These are phyloP conservation scores for Dasyornis broadbenti DNA, from an alignment of 2,113 vertebrate genomes.

Conservation along the genomic window DNA sequence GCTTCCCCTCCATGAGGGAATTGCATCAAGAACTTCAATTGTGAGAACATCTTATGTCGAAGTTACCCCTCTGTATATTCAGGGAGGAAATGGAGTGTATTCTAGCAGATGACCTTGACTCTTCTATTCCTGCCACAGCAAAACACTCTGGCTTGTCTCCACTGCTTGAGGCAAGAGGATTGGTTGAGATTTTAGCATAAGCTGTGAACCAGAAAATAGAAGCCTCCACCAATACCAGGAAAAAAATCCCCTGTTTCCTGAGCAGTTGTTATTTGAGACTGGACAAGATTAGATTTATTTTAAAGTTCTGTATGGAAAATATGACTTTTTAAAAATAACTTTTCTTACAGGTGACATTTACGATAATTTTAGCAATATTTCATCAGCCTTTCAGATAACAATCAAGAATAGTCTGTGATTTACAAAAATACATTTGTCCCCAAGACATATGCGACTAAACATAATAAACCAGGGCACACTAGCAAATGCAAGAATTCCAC, in stretches of 20 bases:
- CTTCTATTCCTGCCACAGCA: background rate
- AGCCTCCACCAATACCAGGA: background rate
- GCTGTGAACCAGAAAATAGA: background rate
- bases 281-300: background rate
- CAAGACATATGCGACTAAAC: background rate
- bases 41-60: background rate
- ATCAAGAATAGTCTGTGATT: background rate
- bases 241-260: background rate
- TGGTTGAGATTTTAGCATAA: background rate
- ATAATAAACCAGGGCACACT: background rate
- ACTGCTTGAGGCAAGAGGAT: background rate
- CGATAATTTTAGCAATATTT: background rate
- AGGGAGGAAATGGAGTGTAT: background rate
- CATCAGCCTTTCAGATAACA: background rate
- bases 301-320: background rate
- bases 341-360: background rate
- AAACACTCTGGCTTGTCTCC: background rate
- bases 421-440: background rate
- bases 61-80: background rate
- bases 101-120: constrained; percentile 24
- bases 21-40: background rate
- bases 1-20: background rate
- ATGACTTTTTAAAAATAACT: background rate
- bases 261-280: background rate
- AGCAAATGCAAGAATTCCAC: background rate